phyloP scores from a whole-genome alignment of 1,140 invertebrate species.

The Brachionus asplanchnoidis region DNA sequence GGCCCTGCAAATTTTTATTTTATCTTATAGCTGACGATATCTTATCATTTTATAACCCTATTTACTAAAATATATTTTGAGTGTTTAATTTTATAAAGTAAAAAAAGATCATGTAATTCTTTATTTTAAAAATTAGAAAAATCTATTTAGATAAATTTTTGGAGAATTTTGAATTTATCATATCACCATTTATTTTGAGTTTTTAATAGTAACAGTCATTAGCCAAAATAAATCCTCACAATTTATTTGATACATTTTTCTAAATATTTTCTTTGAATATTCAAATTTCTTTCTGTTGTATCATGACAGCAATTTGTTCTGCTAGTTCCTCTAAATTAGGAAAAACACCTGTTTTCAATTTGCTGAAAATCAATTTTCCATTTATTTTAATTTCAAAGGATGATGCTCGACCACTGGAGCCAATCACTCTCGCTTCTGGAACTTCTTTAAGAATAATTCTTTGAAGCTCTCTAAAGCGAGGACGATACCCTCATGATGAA shows the following conservation, averaged over 20 bases:
- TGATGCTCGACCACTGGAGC: background rate
- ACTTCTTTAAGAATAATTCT: background rate
- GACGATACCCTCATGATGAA: background rate
- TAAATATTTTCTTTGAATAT: background rate
- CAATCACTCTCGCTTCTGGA: constrained; percentile 18
- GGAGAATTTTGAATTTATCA: background rate
- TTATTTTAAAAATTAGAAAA: background rate
- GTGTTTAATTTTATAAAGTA: too few species aligned
- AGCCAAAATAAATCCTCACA: background rate
- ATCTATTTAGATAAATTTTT: background rate
- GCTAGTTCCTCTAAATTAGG: background rate
- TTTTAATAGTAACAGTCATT: background rate
- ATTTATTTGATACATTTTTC: background rate
- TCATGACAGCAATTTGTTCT: background rate
- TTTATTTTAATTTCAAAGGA: constrained; percentile 38
- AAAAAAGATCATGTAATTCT: too few species aligned
- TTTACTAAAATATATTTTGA: too few species aligned
- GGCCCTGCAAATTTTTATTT: too few species aligned
- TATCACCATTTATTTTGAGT: background rate
- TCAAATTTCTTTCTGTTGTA: background rate
- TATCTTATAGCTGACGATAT: too few species aligned
- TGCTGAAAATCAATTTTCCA: constrained; percentile 27
- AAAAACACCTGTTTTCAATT: constrained; percentile 31
- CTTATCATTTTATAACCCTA: too few species aligned
- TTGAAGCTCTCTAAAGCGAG: constrained; percentile 26